Evolutionary conservation across 2,888 invertebrate genomes (phyloP).

Genomic region (Maniola hyperantus): DNA sequence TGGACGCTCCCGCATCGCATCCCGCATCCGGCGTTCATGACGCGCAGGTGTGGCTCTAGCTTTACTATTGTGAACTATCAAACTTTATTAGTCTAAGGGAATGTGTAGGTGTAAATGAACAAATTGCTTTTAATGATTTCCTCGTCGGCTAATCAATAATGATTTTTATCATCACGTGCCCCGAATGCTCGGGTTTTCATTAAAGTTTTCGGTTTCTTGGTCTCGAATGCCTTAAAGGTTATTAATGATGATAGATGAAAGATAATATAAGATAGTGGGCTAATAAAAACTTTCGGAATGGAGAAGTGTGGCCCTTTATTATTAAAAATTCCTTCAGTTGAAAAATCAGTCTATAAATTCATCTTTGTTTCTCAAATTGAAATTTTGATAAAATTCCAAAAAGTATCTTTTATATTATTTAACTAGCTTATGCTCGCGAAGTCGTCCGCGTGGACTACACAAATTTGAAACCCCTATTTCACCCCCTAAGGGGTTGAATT

Average conservation of each 20-base stretch:
- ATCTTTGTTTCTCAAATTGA: too few relatives aligned
- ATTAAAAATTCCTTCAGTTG: neutral
- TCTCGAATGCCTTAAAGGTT: constrained; percentile 15
- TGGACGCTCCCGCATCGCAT: too few relatives aligned
- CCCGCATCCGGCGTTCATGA: too few relatives aligned
- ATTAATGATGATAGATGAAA: constrained; percentile 19
- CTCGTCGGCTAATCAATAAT: constrained; percentile 19
- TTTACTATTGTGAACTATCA: constrained; percentile 13
- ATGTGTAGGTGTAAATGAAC: constrained; percentile 27
- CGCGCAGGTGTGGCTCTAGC: too few relatives aligned
- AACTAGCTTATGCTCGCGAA: too few relatives aligned
- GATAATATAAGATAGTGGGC: constrained; percentile 10
- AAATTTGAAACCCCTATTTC: too few relatives aligned
- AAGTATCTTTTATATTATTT: too few relatives aligned
- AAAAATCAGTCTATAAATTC: neutral
- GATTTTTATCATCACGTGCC: constrained; percentile 18
- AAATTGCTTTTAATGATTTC: constrained; percentile 24
- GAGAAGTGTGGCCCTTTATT: neutral
- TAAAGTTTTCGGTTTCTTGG: constrained; percentile 17
- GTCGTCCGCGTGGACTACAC: too few relatives aligned
- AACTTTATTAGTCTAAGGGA: constrained; percentile 14
- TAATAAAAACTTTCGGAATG: constrained; percentile 12
- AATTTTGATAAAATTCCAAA: too few relatives aligned
- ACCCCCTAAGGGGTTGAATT: too few relatives aligned
- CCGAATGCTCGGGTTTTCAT: constrained; percentile 21